These are phyloP conservation scores for Pachyramphus minor DNA, from an alignment of 2,113 vertebrate genomes.

Conservation along the genomic window DNA sequence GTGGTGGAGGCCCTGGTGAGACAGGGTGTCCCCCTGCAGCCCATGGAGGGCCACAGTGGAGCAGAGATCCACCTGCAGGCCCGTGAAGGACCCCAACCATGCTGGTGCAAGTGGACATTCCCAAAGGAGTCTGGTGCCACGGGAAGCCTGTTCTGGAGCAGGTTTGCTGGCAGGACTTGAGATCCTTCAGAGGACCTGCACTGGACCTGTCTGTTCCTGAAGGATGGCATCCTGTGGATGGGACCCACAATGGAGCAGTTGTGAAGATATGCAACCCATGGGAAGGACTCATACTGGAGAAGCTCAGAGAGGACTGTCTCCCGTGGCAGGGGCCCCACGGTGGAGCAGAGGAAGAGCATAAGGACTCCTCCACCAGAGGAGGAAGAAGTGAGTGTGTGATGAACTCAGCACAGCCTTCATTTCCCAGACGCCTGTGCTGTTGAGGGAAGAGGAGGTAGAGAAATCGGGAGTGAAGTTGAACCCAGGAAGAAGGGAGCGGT, in stretches of 20 bases:
- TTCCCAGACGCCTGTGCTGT: not conserved
- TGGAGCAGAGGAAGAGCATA: not conserved
- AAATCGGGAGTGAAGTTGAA: not conserved
- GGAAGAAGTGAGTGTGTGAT: rapidly evolving
- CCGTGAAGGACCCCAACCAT: rapidly evolving
- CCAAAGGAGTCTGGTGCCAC: not conserved
- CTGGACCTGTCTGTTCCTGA: not conserved
- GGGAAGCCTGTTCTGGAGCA: not conserved
- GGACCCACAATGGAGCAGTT: not conserved
- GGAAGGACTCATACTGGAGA: not conserved
- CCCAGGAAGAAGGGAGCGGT: not conserved
- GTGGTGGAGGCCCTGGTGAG: not conserved
- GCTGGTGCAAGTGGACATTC: not conserved
- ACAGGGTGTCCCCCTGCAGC: not conserved
- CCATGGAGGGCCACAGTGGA: not conserved
- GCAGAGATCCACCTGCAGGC: not conserved
- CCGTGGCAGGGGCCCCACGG: not conserved
- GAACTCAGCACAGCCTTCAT: not conserved
- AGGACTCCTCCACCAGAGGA: not conserved
- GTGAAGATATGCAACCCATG: not conserved
- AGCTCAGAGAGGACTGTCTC: not conserved
- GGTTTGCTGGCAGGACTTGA: not conserved
- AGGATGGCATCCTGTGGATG: too few relatives aligned
- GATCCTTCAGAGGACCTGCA: not conserved
- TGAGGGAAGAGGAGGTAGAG: not conserved